Base-by-base conservation (phyloP, 2,888 invertebrate species). In the Drosophila infuscata region DNA sequence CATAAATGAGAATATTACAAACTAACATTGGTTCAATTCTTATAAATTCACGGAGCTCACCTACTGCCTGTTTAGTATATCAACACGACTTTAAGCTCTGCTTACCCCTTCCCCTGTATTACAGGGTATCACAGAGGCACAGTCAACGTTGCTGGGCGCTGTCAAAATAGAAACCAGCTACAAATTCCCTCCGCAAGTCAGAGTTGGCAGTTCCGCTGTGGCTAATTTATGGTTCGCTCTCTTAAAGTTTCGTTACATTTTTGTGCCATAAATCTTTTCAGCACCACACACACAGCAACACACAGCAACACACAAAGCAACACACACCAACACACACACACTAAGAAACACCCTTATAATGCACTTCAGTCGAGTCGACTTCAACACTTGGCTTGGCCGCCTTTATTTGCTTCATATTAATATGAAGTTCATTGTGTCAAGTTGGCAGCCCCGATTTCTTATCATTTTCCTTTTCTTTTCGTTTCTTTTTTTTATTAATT, bases 341-440 rank as follows among this genome's bases (percentile, higher is more conserved):
- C 20, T 12, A 12, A 38, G 29, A 65, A 35, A 43, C 49, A 73
- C 51, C 49, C 48, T 20, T 33, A 68, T 76, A 88, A 88, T 88
- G 72, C 75, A 88, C 88, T 88, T 65, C 72, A 71, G 58, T 57
- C 65, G 72, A 70, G 78, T 65, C 77, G 61, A 62, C 68, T 72
- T 69, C 57, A 71, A 70, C 81, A 73, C 81, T 75, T 75, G 74
- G 61, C 57, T 48, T 35, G 54, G 76, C 53, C 65, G 88, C 74
- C 76, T 82, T 90, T 83, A 86, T 90, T 90, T 88, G 78, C 85
- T 90, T 74, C 87, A 83, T 90, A 88, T 85, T 87, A 86, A 88
- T 87, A 86, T 86, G 82, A 86, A 82, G 80, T 87, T 89, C 89
- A 90, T 89, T 87, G 89, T 87, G 89, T 87, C 82, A 87, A 81